Percentiles rank a stretch among this genome's conserved stretches.
These are phyloP conservation scores for Nomada lathburiana DNA, from an alignment of 2,888 invertebrate species.

Conservation along the genomic window DNA sequence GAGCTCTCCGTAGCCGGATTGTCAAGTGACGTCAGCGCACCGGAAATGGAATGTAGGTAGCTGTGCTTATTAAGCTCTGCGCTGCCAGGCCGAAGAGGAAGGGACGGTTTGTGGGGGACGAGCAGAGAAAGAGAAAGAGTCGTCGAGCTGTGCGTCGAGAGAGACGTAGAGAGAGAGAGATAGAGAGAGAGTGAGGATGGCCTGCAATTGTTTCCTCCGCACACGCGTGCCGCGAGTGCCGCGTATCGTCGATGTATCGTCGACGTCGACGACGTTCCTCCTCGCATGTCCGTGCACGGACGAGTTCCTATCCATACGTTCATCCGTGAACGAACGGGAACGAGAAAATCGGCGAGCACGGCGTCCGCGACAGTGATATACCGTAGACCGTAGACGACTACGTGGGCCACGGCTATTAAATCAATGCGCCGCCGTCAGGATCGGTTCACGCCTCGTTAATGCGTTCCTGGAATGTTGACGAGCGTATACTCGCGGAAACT, in stretches of 20 bases:
- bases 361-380: constrained; percentile 51
- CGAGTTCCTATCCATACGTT: constrained; percentile 75
- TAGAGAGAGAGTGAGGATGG: constrained; percentile 70
- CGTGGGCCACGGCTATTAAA: constrained; percentile 83
- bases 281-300: constrained; percentile 28
- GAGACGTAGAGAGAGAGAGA: constrained; percentile 42
- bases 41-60: constrained; percentile 84
- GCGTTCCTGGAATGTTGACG: constrained; percentile 73
- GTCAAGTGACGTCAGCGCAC: constrained; percentile 82
- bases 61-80: constrained; percentile 83
- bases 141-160: constrained; percentile 30
- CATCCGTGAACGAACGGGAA: constrained; percentile 53
- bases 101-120: constrained; percentile 17
- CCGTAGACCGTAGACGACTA: constrained; percentile 53
- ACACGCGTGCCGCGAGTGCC: constrained; percentile 81
- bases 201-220: constrained; percentile 84
- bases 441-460: constrained; percentile 83
- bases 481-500: constrained; percentile 49
- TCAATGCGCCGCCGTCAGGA: constrained; percentile 82
- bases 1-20: constrained; percentile 78
- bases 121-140: constrained; percentile 44
- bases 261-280: constrained; percentile 22
- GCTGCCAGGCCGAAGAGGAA: constrained; percentile 47
- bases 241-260: constrained; percentile 61
- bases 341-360: constrained; percentile 33